Evolutionary conservation across 23 tunicate genomes (phyloP), one percentile per base, ranked within the genome.

Genomic region (Aplidium turbinatum): DNA sequence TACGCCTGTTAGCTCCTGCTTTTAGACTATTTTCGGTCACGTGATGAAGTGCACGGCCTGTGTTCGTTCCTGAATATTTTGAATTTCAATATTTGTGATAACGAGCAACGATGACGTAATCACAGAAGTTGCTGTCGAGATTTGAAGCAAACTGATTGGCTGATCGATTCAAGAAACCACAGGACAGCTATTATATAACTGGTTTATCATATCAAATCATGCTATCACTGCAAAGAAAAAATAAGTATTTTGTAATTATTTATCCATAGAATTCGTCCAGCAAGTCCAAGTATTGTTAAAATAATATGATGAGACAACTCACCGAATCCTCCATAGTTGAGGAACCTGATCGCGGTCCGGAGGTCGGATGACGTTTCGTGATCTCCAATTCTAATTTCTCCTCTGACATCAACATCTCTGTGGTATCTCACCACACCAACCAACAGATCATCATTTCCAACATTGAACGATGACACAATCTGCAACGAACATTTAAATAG

Each of bases 241-340:
- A n/a, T n/a, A n/a, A n/a, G n/a, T n/a, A n/a, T n/a, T n/a, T n/a
- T n/a, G n/a, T n/a, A n/a, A n/a, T n/a, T n/a, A n/a, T n/a, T n/a
- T n/a, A n/a, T n/a, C n/a, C n/a, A n/a, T n/a, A n/a, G n/a, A n/a
- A n/a, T n/a, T n/a, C n/a, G n/a, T n/a, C n/a, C n/a, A n/a, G n/a
- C n/a, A n/a, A n/a, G n/a, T n/a, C n/a, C n/a, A n/a, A n/a, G n/a
- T n/a, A n/a, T n/a, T n/a, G n/a, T n/a, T n/a, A n/a, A n/a, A n/a
- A n/a, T n/a, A n/a, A n/a, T n/a, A n/a, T n/a, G n/a, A n/a, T n/a
- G 18, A 23, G 3, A 45, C 13, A 24, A 57, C 84, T 58, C 38
- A 86, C 93, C 93, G 31, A 46, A 63, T 23, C 93, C 93, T 0
- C 93, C 93, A 38, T 73, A 63, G 11, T 63, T 78, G 54, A 72